Conservation (phyloP, 1,140 invertebrate genomes). For the Popillia japonica region DNA sequence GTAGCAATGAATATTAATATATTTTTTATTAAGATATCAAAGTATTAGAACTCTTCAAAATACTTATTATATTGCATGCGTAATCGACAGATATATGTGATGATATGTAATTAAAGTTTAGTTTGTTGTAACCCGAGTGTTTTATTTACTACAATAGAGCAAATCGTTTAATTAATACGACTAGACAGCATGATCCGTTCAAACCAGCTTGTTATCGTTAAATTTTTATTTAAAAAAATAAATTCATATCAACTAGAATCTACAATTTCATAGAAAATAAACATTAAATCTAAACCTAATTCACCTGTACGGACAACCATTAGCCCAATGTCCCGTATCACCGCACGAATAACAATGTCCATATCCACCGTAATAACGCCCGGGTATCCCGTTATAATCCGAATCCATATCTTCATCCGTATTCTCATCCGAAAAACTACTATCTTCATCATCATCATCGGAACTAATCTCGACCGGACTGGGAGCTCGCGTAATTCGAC, state of each 20-base stretch:
- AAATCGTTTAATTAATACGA: too few relatives aligned
- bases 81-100: background rate
- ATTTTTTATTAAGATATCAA: slow-evolving; percentile 22
- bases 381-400: slow-evolving; percentile 47
- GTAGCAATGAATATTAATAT: slow-evolving; percentile 15
- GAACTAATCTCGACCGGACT: slow-evolving; percentile 38
- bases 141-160: background rate
- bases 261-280: background rate
- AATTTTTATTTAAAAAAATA: background rate
- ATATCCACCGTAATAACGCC: slow-evolving; percentile 60
- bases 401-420: slow-evolving; percentile 22
- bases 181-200: too few relatives aligned
- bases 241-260: background rate
- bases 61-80: background rate
- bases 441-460: slow-evolving; percentile 30
- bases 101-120: slow-evolving; percentile 3
- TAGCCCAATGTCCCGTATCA: slow-evolving; percentile 59
- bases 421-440: background rate
- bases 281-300: background rate
- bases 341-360: slow-evolving; percentile 59
- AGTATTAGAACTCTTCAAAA: slow-evolving; percentile 3
- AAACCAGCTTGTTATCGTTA: too few relatives aligned
- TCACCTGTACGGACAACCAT: slow-evolving; percentile 56
- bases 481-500: background rate
- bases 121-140: background rate